Base-by-base conservation (phyloP, 2,888 invertebrate species). In the Phalera bucephala region DNA sequence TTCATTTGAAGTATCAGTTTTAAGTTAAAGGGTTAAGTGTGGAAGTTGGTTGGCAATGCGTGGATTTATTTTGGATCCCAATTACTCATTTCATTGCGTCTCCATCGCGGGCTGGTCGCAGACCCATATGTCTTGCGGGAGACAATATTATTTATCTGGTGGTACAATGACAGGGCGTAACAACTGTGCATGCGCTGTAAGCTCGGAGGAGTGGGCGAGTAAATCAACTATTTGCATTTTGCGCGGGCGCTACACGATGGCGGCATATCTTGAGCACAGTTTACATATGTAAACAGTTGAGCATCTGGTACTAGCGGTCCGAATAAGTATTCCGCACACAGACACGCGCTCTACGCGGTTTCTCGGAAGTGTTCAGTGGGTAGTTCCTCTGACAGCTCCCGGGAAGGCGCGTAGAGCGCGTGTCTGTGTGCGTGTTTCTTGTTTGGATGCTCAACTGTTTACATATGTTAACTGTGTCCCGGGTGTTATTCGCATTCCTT, bases 221-320 rank as follows among this genome's bases (percentile, higher is more conserved):
- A 84, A 85, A 86, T 87, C 85, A 85, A 85, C 84, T 84, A 83
- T 85, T 86, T 86, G 85, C 77, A 69, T 75, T 58, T 17, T 51
- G 40, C 51, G 42, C 51, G 29, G 41, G 45, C 54, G 53, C 52
- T 3, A 17, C 17, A 17, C 17, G 17, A 3, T 3, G n/a, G n/a
- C n/a, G n/a, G n/a, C n/a, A n/a, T n/a, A n/a, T n/a, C n/a, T n/a
- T n/a, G n/a, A n/a, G n/a, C n/a, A n/a, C n/a, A n/a, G n/a, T n/a
- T n/a, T n/a, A n/a, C n/a, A n/a, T n/a, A n/a, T n/a, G n/a, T n/a
- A n/a, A n/a, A n/a, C n/a, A n/a, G n/a, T n/a, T n/a, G n/a, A n/a
- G n/a, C n/a, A n/a, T n/a, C n/a, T n/a, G n/a, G n/a, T n/a, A n/a
- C n/a, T n/a, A n/a, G n/a, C n/a, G n/a, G n/a, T n/a, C n/a, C n/a